A percentile compares a stretch with the other conserved stretches of the same genome.
These are phyloP conservation scores for Apodemia hepburni DNA, from an alignment of 2,888 invertebrate genomes.

Conservation along the genomic window DNA sequence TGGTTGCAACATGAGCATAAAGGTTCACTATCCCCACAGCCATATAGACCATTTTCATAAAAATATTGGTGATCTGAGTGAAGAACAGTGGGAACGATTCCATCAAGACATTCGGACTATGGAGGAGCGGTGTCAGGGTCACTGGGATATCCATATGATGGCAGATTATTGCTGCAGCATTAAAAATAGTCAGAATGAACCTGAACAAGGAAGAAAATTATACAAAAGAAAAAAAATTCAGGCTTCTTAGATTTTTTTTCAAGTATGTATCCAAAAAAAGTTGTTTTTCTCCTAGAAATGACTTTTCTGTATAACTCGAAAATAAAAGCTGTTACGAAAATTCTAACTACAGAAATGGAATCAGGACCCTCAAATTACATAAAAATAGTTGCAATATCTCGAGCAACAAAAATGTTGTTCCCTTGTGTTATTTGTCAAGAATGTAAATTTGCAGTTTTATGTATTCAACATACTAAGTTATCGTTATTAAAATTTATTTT, in stretches of 20 bases:
- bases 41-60: neutral
- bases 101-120: neutral
- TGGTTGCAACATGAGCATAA: neutral
- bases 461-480: too few relatives aligned
- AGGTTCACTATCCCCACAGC: neutral
- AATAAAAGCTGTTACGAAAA: neutral
- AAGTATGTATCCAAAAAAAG: neutral
- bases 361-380: too few relatives aligned
- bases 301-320: neutral
- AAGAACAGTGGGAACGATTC: neutral
- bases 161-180: neutral
- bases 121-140: neutral
- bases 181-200: neutral
- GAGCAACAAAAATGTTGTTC: too few relatives aligned
- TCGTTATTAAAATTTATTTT: too few relatives aligned
- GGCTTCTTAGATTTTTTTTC: too few relatives aligned
- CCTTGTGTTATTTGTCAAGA: too few relatives aligned
- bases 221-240: too few relatives aligned
- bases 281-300: neutral
- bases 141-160: neutral
- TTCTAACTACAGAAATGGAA: too few relatives aligned
- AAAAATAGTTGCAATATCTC: too few relatives aligned
- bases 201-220: neutral
- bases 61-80: neutral
- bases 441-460: too few relatives aligned